Evolutionary conservation across 2,888 invertebrate genomes (phyloP).

Genomic region (Monopis laevigella): DNA sequence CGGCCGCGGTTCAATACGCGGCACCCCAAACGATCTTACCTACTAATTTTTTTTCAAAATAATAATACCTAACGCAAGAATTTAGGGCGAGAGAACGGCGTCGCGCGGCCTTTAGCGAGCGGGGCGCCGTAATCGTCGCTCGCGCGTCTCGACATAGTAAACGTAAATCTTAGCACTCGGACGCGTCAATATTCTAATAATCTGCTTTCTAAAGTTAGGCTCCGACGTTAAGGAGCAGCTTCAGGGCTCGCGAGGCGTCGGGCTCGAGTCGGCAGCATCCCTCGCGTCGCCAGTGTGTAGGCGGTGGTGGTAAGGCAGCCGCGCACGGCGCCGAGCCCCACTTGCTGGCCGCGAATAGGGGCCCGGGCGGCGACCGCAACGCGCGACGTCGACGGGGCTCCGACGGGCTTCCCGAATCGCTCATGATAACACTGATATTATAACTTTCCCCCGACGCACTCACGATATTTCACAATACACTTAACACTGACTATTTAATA

Average conservation of each 20-base stretch:
- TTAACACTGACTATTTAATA: too few relatives aligned
- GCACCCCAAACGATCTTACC: slow-evolving; percentile 40
- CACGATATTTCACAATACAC: too few relatives aligned
- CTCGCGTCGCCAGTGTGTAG: slow-evolving; percentile 74
- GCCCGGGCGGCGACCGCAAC: slow-evolving; percentile 35
- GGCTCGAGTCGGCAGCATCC: slow-evolving; percentile 53
- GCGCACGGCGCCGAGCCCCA: slow-evolving; percentile 86
- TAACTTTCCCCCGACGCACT: too few relatives aligned
- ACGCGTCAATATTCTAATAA: too few relatives aligned
- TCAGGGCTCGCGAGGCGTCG: slow-evolving; percentile 68
- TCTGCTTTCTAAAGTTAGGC: too few relatives aligned
- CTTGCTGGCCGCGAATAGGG: slow-evolving; percentile 77
- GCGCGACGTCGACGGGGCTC: slow-evolving; percentile 15
- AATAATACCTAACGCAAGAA: slow-evolving; percentile 66
- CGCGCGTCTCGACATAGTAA: neutral
- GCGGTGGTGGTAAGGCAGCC: slow-evolving; percentile 81
- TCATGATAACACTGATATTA: slow-evolving; percentile 1
- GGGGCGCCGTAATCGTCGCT: slow-evolving; percentile 30
- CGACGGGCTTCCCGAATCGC: neutral
- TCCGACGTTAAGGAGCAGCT: slow-evolving; percentile 72
- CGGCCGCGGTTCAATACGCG: slow-evolving; percentile 22
- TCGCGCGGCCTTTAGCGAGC: slow-evolving; percentile 19
- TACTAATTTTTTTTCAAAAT: slow-evolving; percentile 62
- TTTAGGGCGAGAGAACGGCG: slow-evolving; percentile 42
- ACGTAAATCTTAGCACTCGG: neutral